Conservation (phyloP, 1,140 invertebrate species). For the Macrocentrus cingulum region DNA sequence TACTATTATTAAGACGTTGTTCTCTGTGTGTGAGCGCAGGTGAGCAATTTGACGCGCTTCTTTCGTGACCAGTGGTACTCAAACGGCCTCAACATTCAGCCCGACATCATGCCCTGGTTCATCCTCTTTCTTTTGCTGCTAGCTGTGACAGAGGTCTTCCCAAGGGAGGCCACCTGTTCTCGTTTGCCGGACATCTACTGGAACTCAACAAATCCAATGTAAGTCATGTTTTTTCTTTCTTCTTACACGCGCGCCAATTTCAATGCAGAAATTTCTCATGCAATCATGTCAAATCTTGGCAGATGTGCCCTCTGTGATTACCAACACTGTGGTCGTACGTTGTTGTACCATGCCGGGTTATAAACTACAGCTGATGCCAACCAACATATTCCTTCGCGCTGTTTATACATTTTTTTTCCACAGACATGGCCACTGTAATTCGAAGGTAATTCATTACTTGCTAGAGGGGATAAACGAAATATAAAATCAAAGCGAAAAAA, state of each 20-base stretch:
- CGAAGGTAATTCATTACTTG: no score
- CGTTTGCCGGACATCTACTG: slow-evolving; percentile 64
- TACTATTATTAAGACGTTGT: no score
- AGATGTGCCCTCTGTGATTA: no score
- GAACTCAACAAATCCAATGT: slow-evolving; percentile 66
- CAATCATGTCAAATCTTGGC: no score
- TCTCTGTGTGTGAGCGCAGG: no score
- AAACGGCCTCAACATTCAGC: slow-evolving; percentile 56
- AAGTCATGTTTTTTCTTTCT: slow-evolving; percentile 42
- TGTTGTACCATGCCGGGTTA: no score
- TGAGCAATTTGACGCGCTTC: slow-evolving; percentile 34
- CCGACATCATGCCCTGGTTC: slow-evolving; percentile 60
- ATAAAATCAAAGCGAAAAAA: slow-evolving; percentile 36
- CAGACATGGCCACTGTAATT: no score
- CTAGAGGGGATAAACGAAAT: neutral
- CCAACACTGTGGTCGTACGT: no score
- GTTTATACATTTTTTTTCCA: neutral
- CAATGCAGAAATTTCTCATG: no score
- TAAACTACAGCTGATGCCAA: no score
- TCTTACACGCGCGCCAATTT: neutral
- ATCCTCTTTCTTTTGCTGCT: slow-evolving; percentile 60
- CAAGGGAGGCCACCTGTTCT: slow-evolving; percentile 59
- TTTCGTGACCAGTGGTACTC: slow-evolving; percentile 37
- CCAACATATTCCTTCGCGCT: no score
- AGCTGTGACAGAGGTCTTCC: slow-evolving; percentile 60